Base-by-base conservation (phyloP, 2,888 invertebrate species). In the Tetranychus piercei region DNA sequence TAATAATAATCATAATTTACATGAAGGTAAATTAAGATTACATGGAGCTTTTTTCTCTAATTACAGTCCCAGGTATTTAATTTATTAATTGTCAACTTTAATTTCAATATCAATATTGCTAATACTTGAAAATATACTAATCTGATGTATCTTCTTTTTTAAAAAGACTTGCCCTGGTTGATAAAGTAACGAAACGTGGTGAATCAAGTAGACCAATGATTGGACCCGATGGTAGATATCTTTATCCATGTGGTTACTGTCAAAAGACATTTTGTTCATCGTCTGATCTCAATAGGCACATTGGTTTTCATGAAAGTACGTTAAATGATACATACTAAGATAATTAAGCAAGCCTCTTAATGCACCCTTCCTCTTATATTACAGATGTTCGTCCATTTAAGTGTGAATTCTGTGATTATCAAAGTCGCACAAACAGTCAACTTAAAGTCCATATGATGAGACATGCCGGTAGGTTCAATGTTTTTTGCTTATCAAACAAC, bases 381-480 rank as follows among this genome's bases (percentile, higher is more conserved):
- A 70, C 22, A 77, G 78, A 77, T 74, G 77, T 77, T 67, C 70
- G 78, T 23, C 78, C 78, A 15, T 78, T 78, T 67, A 78, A 78
- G 73, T 78, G 78, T 73, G 77, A 77, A 66, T 78, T 75, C 72
- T 78, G 78, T 64, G 76, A 76, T 44, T 78, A 78, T 55, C 77
- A 77, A 65, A 78, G 77, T 69, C 75, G 78, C 71, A 78, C 78
- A 66, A 83, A 83, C 79, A 82, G 82, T 75, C 83, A 83, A 78
- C 80, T 83, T 67, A 83, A 83, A 78, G 83, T 83, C 6, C 83
- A 83, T 77, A 82, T 82, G 81, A 82, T 83, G 82, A 78, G 83
- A 73, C 83, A 83, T 79, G 82, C 82, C 79, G 83, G 83, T 83
- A 76, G 20, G 74, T 64, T 4, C 3, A 23, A 66, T 65, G 22